A percentile compares a stretch with the other conserved stretches of the same genome.
Evolutionary conservation across 2,888 invertebrate genomes (phyloP).

Genomic region (Drosophila mercatorum): DNA sequence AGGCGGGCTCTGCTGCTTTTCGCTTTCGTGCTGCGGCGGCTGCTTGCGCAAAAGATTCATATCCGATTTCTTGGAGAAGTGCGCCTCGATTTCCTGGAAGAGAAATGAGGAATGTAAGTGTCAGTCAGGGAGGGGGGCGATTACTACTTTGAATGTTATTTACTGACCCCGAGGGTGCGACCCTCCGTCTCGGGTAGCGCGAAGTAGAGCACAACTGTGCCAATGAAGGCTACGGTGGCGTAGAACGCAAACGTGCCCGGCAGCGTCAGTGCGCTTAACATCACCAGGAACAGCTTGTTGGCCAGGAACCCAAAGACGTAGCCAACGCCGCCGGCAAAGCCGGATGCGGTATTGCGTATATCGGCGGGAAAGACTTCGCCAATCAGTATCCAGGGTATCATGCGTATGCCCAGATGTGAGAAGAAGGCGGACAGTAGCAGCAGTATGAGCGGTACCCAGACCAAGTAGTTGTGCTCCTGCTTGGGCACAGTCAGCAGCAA

Average conservation of each 20-base stretch:
- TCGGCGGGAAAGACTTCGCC: slow-evolving; percentile 91
- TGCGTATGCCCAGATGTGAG: slow-evolving; percentile 88
- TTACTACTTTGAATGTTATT: not conserved
- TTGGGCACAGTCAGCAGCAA: slow-evolving; percentile 82
- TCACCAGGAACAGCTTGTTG: slow-evolving; percentile 90
- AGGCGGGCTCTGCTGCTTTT: slow-evolving; percentile 39
- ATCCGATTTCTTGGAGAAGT: slow-evolving; percentile 82
- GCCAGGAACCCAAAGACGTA: slow-evolving; percentile 91
- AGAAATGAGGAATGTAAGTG: not conserved
- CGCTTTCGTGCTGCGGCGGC: slow-evolving; percentile 22
- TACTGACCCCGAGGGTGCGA: slow-evolving; percentile 86
- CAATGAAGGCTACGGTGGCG: slow-evolving; percentile 87
- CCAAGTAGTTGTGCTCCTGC: slow-evolving; percentile 85
- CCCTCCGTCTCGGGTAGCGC: slow-evolving; percentile 93
- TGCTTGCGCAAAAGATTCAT: slow-evolving; percentile 72
- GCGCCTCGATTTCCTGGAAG: slow-evolving; percentile 82
- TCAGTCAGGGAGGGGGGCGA: not conserved
- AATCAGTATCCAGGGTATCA: slow-evolving; percentile 92
- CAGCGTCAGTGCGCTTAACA: slow-evolving; percentile 87
- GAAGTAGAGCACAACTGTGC: slow-evolving; percentile 88
- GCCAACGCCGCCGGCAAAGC: slow-evolving; percentile 89
- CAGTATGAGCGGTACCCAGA: slow-evolving; percentile 89
- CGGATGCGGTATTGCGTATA: slow-evolving; percentile 90
- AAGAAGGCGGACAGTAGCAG: slow-evolving; percentile 89
- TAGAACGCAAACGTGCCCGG: slow-evolving; percentile 91